Evolutionary conservation across 2,888 invertebrate species (phyloP).

Genomic region (Dascillus cervinus): DNA sequence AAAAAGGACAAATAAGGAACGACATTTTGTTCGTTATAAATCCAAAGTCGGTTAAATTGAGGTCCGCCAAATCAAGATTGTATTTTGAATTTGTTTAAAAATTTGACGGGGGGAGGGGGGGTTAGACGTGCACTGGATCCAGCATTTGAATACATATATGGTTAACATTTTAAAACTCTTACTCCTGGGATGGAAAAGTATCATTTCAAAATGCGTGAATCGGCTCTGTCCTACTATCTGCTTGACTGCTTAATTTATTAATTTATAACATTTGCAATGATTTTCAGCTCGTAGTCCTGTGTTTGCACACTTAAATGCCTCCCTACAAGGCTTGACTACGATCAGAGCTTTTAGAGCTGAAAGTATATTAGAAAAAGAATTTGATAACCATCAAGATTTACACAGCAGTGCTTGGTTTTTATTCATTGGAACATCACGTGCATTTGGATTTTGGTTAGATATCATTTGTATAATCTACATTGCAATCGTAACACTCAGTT

Average conservation of each 20-base stretch:
- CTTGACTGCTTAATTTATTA: too few species aligned
- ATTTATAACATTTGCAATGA: not conserved
- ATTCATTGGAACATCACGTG: conserved; percentile 81
- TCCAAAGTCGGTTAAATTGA: too few species aligned
- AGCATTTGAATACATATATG: too few species aligned
- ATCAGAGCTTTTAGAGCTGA: conserved; percentile 84
- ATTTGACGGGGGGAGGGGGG: too few species aligned
- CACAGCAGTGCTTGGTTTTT: conserved; percentile 91
- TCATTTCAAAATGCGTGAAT: too few species aligned
- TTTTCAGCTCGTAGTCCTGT: conserved; percentile 81
- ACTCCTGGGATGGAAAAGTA: conserved; percentile 1
- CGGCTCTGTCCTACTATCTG: too few species aligned
- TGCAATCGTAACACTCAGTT: conserved; percentile 75
- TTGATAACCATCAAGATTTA: conserved; percentile 73
- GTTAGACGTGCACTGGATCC: too few species aligned
- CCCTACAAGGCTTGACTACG: conserved; percentile 83
- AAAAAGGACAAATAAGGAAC: too few species aligned
- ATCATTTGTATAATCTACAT: conserved; percentile 82
- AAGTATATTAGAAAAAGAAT: conserved; percentile 66
- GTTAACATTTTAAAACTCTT: conserved; percentile 1
- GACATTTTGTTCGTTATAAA: too few species aligned
- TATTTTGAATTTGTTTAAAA: too few species aligned
- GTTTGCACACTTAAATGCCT: conserved; percentile 86
- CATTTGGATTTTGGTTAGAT: conserved; percentile 92
- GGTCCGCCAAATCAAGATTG: too few species aligned